Base-by-base conservation (phyloP, 2,797 vertebrate genomes). In the Thalassophryne amazonica region DNA sequence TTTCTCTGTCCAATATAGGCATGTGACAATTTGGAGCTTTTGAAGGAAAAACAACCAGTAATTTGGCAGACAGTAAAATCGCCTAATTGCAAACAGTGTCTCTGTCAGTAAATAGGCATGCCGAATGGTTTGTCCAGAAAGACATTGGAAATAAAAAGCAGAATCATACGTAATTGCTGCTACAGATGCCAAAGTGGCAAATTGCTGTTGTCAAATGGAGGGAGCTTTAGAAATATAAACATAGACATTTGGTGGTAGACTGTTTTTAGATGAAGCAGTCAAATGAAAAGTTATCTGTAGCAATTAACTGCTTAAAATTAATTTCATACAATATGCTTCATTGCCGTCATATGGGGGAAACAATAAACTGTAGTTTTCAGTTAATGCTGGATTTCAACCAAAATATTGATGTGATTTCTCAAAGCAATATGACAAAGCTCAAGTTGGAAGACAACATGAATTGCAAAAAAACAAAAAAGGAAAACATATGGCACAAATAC, bases 21-120 rank as follows among this genome's bases (percentile, higher is more conserved):
- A 65, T 71, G 62, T 67, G 65, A 78, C 31, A 47, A 60, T 69
- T 78, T 62, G 60, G 50, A 70, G 73, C 52, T 42, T 69, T 18
- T 53, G 46, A 55, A 51, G 24, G 47, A 68, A 61, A 68, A 75
- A 72, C 63, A 78, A 70, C 36, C 67, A 45, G 61, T 50, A 60
- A 69, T 80, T 78, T 81, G 74, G 73, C 67, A 72, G 80, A 66
- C 73, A 69, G 59, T 63, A 65, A 78, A 59, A 68, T 60, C 41
- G 66, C 69, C 69, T 78, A 81, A 83, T 83, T 79, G 69, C 71
- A 71, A 75, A 71, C 52, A 38, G 49, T 43, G 64, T 40, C 39
- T 65, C 58, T 62, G 63, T 77, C 62, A 76, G 55, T 64, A 73
- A 74, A 73, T 74, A 61, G 32, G 57, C 70, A 63, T 70, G 59